Evolutionary conservation across 1,140 invertebrate genomes (phyloP), one percentile per base, ranked within the genome.

Genomic region (Archivesica marissinica): DNA sequence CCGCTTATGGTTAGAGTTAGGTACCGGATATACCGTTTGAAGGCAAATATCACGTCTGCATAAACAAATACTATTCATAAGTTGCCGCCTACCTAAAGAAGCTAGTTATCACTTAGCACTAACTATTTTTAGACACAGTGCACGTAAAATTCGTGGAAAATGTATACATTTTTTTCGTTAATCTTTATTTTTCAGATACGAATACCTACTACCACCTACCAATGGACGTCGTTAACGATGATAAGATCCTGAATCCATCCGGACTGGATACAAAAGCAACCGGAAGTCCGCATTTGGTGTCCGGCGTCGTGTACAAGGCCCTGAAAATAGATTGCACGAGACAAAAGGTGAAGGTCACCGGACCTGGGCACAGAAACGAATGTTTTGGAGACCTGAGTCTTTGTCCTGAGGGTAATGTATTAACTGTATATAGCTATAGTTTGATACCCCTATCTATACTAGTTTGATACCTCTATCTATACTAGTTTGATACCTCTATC

Each of bases 321-420:
- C 81, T 94, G 9, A 47, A 84, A 33, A 66, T 93, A 15, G 86
- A 92, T 35, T 89, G 91, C 2, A 38, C 82, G 9, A 68, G 74
- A 2, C 89, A 92, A 56, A 91, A 84, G 35, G 68, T 93, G 13
- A 83, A 88, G 28, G 91, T 94, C 23, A 88, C 85, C 44, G 93
- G 93, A 2, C 89, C 90, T 25, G 87, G 89, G 9, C 93, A 94
- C 68, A 86, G 92, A 74, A 50, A 86, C 33, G 93, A 94, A 86
- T 94, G 93, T 81, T 89, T 94, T 66, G 92, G 92, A 7, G 91
- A 94, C 70, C 88, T 94, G 33, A 88, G 88, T 7, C 85, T 87
- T 20, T 94, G 93, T 72, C 74, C 87, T 11, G 85, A 86, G 61
- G 93, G 93, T 93, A 85, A 59, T 23, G n/a, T 64, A 28, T 28